Base-by-base conservation (phyloP, 2,797 vertebrate species). In the Micromesistius poutassou region DNA sequence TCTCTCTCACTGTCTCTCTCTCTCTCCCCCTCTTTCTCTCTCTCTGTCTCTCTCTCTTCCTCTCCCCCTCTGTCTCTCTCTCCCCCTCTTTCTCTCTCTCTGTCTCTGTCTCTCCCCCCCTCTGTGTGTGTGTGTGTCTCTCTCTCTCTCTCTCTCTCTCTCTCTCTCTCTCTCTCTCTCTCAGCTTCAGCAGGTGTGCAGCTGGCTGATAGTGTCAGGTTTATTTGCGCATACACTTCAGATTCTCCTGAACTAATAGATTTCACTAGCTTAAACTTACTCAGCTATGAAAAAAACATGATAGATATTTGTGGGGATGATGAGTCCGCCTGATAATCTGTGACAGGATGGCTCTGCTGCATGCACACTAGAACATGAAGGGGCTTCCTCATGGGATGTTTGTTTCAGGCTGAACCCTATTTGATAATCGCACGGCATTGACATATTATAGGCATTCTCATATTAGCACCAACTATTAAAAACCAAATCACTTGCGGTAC, bases 231-330 rank as follows among this genome's bases (percentile, higher is more conserved):
- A 89, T 90, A 88, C 80, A 83, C 83, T 86, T 88, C 82, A 91
- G 90, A 91, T 90, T 90, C 88, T 74, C 84, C 87, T 87, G 87
- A 91, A 89, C 88, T 89, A 91, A 92, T 89, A 91, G 87, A 91
- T 92, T 86, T 80, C 30, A 87, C 78, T 76, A 89, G 87, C 90
- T 88, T 86, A 82, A 62, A 79, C 70, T 71, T 8, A 71, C 68
- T 71, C 68, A 8, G 10, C 68, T 62, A 7, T 3, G 55, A 25
- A 62, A 62, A 62, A 62, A 62, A 6, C 50, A 66, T 25, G n/a
- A 28, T 55, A 66, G 55, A 62, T n/a, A 62, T 8, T 1, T 25
- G 8, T 66, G 62, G 62, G 62, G 62, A 62, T n/a, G 19, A 62
- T 62, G 22, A 62, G 22, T n/a, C 50, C 5, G 1, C 19, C 50